Evolutionary conservation across 1,140 invertebrate species (phyloP), one percentile per base, ranked within the genome.

Genomic region (Sarcophaga bullata): DNA sequence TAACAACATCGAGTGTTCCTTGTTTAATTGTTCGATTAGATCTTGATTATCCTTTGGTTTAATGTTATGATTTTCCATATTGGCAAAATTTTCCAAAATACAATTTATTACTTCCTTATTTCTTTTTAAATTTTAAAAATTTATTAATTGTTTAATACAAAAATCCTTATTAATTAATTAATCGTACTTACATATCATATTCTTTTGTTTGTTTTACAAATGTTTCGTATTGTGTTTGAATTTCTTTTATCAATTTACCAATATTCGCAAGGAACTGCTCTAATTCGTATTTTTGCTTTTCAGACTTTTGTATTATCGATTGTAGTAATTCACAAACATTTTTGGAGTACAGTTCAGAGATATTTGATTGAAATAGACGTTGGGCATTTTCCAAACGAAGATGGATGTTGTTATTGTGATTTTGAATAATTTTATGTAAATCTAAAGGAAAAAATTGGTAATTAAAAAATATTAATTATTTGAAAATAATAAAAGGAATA

Each of bases 221-320:
- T 78, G 10, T 52, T 19, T 78, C n/a, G 52, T 78, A 78, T 52
- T 78, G 48, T 0, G 17, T 25, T 78, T 50, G n/a, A 8, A 78
- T 19, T 19, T 78, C n/a, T 50, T 8, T 13, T 50, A 50, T 13
- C 48, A 49, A 52, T 6, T 11, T 6, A 11, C 25, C 17, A 19
- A 78, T 25, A 78, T 78, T 50, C 6, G 0, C 5, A 50, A 37
- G 48, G 10, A 50, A 19, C 9, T 19, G 0, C 10, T 50, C n/a
- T 3, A 78, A n/a, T 52, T 78, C 48, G 5, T 2, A 50, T 25
- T 25, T 17, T 52, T 78, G 75, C 50, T 78, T 9, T 25, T 46
- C 17, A 1, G 48, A 25, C 11, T 19, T 50, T 9, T 50, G 6
- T 19, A 78, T 10, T 19, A 78, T 50, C 8, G 6, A 19, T 52